These are phyloP conservation scores for Calliopum simillimum DNA, from an alignment of 2,888 invertebrate genomes.

Conservation along the genomic window DNA sequence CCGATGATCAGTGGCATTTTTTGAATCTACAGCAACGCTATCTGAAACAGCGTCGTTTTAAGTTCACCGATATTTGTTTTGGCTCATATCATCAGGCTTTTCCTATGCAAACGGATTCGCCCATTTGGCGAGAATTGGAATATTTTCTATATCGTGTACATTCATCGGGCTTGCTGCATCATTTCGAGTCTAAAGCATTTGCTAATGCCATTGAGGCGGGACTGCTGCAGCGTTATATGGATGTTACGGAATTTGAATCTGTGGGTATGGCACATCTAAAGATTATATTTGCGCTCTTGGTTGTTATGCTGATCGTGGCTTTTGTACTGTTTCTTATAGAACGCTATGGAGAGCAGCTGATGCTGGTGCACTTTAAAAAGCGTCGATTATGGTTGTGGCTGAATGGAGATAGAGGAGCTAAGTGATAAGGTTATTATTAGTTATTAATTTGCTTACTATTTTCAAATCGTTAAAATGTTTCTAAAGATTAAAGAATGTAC, in stretches of 20 bases:
- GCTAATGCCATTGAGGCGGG: conserved; percentile 53
- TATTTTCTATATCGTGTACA: conserved; percentile 56
- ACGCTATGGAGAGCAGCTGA: neutral
- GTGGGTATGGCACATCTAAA: conserved; percentile 55
- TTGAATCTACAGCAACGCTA: conserved; percentile 52
- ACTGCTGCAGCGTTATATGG: conserved; percentile 49
- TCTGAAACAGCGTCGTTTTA: conserved; percentile 51
- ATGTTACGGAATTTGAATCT: conserved; percentile 49
- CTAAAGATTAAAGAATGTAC: too few relatives aligned
- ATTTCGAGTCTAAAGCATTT: conserved; percentile 53
- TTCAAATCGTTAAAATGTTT: too few relatives aligned
- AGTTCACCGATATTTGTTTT: conserved; percentile 58
- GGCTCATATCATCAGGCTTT: conserved; percentile 51
- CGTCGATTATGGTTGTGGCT: too few relatives aligned
- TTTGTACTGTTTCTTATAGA: neutral
- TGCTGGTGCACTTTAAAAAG: too few relatives aligned
- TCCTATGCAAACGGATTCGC: conserved; percentile 48
- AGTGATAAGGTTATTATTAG: too few relatives aligned
- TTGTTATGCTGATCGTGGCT: conserved; percentile 37
- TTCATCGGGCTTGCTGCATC: conserved; percentile 54
- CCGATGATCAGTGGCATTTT: conserved; percentile 56
- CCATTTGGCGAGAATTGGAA: conserved; percentile 43
- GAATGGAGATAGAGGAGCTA: too few relatives aligned
- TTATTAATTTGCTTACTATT: too few relatives aligned
- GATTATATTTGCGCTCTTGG: conserved; percentile 52